Evolutionary conservation across 1,140 invertebrate genomes (phyloP).

Genomic region (Protaetia brevitarsis): DNA sequence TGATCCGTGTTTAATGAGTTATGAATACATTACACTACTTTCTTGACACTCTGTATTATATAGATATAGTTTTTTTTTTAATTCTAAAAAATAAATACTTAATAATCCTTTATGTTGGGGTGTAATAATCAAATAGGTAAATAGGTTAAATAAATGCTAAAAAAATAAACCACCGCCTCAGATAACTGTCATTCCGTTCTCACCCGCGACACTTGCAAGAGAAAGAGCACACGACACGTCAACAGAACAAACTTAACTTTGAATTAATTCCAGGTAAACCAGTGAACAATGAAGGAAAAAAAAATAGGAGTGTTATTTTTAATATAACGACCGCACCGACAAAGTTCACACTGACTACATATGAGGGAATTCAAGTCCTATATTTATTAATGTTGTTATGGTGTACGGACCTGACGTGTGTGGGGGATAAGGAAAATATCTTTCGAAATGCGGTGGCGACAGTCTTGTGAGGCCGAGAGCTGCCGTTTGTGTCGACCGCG

Average conservation of each 20-base stretch:
- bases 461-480: neutral
- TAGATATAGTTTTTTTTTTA: too few species aligned
- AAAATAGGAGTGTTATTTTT: neutral
- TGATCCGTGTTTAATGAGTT: too few species aligned
- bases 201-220: too few species aligned
- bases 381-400: conserved; percentile 13
- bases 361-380: conserved; percentile 5
- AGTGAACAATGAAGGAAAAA: neutral
- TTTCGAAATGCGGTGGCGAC: neutral
- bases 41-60: too few species aligned
- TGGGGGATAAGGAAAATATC: conserved; percentile 12
- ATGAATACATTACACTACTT: too few species aligned
- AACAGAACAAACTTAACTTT: neutral
- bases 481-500: neutral
- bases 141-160: too few species aligned
- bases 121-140: too few species aligned
- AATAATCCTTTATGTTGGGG: too few species aligned
- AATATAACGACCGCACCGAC: conserved; percentile 10
- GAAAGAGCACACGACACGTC: neutral
- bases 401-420: neutral
- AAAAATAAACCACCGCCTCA: too few species aligned
- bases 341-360: conserved; percentile 4
- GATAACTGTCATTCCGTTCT: too few species aligned
- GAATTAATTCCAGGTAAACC: neutral
- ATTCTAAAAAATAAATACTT: too few species aligned